Conservation (phyloP, 2,797 vertebrate species). For the Poeciliopsis infans region DNA sequence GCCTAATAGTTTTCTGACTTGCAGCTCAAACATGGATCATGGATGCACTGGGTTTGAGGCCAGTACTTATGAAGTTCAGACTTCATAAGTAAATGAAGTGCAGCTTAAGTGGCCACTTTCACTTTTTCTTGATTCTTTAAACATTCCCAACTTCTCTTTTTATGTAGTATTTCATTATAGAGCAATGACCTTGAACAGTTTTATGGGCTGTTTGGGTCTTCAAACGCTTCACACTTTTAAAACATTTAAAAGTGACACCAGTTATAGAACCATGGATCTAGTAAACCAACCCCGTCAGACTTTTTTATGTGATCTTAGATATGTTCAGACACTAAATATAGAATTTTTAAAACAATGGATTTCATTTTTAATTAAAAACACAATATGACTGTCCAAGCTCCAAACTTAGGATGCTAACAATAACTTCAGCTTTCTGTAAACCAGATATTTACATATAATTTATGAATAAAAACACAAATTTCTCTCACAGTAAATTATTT, state of each 20-base stretch:
- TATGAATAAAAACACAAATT: background rate
- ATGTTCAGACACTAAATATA: background rate
- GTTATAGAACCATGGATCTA: background rate
- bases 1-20: background rate
- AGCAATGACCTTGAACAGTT: background rate
- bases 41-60: background rate
- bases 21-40: background rate
- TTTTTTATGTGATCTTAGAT: background rate
- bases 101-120: background rate
- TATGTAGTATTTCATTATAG: background rate
- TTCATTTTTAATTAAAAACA: slow-evolving; percentile 11
- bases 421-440: background rate
- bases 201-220: background rate
- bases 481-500: background rate
- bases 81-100: background rate
- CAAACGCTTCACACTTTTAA: background rate
- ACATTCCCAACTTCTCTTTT: background rate
- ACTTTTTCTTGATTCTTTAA: background rate
- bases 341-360: background rate
- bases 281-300: background rate
- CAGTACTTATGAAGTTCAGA: no score
- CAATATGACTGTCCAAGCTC: background rate
- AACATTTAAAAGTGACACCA: background rate
- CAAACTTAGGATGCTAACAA: slow-evolving; percentile 1
- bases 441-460: background rate